A percentile compares a stretch with the other conserved stretches of the same genome.
These are phyloP conservation scores for Aphodius granarius DNA, from an alignment of 2,888 invertebrate species.

Conservation along the genomic window DNA sequence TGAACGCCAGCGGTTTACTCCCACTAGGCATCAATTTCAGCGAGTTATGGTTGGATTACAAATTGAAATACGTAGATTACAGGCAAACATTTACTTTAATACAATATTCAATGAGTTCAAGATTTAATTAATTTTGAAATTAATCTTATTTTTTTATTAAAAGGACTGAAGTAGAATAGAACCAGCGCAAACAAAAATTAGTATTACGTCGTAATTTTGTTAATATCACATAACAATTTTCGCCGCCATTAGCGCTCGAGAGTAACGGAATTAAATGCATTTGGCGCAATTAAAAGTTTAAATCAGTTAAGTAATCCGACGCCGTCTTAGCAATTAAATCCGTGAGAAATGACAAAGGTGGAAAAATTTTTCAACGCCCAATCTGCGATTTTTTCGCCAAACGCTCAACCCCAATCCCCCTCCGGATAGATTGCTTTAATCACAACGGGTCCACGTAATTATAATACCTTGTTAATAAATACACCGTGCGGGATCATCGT, in stretches of 20 bases:
- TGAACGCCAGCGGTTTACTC: neutral
- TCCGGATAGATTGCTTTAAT: neutral
- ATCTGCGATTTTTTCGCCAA: neutral
- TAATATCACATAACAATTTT: neutral
- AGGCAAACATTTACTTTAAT: no score
- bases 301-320: slow-evolving; percentile 19
- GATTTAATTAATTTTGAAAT: no score
- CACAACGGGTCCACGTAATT: neutral
- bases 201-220: no score
- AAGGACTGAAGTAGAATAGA: no score
- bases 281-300: slow-evolving; percentile 24
- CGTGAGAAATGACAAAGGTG: slow-evolving; percentile 16
- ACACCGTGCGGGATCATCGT: neutral
- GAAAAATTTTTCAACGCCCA: neutral
- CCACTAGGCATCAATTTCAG: no score
- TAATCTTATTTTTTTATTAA: no score
- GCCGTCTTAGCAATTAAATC: slow-evolving; percentile 21
- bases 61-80: no score
- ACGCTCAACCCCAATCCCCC: neutral
- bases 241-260: neutral
- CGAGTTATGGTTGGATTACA: no score
- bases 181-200: no score
- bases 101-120: no score
- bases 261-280: slow-evolving; percentile 18
- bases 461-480: neutral